Conservation (phyloP, 2,113 vertebrate species). For the Trichechus manatus region DNA sequence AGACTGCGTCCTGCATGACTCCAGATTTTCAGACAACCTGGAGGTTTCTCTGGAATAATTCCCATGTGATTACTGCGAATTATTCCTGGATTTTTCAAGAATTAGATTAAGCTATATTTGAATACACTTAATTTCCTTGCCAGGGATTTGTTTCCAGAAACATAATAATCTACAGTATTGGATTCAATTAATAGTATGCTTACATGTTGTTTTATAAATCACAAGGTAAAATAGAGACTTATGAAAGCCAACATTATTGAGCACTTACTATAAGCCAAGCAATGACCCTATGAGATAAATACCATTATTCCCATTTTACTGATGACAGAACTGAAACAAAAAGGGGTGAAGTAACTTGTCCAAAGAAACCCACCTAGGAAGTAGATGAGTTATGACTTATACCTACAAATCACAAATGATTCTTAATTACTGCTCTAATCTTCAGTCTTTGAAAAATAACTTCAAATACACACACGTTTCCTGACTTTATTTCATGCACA, state of each 20-base stretch:
- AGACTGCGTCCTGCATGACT: not conserved
- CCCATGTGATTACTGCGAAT: not conserved
- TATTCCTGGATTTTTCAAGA: slow-evolving; percentile 29
- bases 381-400: not conserved
- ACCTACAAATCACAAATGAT: not conserved
- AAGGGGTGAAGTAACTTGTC: not conserved
- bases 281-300: not conserved
- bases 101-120: slow-evolving; percentile 49
- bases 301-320: not conserved
- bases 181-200: not conserved
- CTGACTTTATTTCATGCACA: not conserved
- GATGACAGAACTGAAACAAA: not conserved
- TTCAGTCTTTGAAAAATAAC: slow-evolving; percentile 55
- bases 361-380: not conserved
- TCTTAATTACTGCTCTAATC: not conserved
- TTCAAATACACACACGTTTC: not conserved
- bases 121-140: slow-evolving; percentile 19
- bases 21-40: not conserved
- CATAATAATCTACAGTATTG: not conserved
- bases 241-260: not conserved
- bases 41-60: not conserved
- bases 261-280: not conserved
- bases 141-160: slow-evolving; percentile 59
- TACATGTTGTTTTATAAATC: not conserved
- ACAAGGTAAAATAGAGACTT: not conserved